These are phyloP conservation scores for Wasmannia auropunctata DNA, from an alignment of 1,140 invertebrate genomes.

Conservation along the genomic window DNA sequence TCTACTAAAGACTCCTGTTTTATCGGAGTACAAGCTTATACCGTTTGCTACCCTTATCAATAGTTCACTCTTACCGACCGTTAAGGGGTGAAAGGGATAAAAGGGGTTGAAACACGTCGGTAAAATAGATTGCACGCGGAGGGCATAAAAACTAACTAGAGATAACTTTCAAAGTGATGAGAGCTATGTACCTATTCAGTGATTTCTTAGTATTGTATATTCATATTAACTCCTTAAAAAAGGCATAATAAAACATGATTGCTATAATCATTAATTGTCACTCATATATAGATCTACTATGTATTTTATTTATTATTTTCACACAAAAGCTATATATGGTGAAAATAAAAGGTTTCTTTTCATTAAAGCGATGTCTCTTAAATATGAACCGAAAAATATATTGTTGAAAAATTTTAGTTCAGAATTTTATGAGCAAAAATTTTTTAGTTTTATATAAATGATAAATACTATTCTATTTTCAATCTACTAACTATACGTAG, in stretches of 20 bases:
- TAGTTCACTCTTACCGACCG: neutral
- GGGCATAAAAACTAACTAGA: neutral
- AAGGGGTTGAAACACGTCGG: neutral
- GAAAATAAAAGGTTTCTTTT: neutral
- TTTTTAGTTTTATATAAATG: neutral
- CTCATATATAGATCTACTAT: neutral
- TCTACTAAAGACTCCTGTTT: neutral
- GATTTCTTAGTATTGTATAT: neutral
- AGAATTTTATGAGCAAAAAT: neutral
- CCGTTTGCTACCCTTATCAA: neutral
- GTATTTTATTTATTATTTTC: neutral
- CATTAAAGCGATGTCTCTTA: neutral
- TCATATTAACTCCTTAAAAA: neutral
- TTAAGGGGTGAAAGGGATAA: neutral
- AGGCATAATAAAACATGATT: neutral
- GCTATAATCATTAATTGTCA: neutral
- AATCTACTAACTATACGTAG: neutral
- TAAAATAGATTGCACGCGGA: slow-evolving; percentile 15
- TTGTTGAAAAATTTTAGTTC: neutral
- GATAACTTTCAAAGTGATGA: neutral
- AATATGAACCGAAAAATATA: neutral
- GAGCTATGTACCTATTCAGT: neutral
- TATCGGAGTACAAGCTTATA: neutral
- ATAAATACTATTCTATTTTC: neutral
- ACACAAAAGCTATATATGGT: no score